These are phyloP conservation scores for Tachysurus vachellii DNA, from an alignment of 2,113 vertebrate genomes.

Conservation along the genomic window DNA sequence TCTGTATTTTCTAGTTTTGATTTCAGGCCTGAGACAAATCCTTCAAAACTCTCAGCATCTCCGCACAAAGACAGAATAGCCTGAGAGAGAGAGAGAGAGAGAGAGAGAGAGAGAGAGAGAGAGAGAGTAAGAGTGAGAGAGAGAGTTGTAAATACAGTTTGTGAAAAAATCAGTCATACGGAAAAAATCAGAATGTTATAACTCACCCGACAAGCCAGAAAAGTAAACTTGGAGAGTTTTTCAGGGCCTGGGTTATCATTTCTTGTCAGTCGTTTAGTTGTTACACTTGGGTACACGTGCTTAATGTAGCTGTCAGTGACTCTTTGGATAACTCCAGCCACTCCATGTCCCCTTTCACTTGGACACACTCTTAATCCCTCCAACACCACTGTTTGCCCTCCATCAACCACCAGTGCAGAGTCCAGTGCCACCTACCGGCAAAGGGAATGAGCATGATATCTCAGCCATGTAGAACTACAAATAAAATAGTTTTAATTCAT, in stretches of 20 bases:
- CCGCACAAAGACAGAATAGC: conserved; percentile 46
- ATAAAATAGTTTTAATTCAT: not conserved
- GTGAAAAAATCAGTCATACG: not conserved
- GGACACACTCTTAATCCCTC: conserved; percentile 59
- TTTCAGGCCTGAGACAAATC: conserved; percentile 48
- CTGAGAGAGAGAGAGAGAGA: conserved; percentile 24
- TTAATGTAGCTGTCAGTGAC: conserved; percentile 51
- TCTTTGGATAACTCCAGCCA: conserved; percentile 57
- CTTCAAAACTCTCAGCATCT: conserved; percentile 37
- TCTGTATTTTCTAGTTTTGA: conserved; percentile 42
- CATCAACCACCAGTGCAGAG: conserved; percentile 58
- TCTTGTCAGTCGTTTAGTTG: conserved; percentile 48
- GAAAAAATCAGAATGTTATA: not conserved
- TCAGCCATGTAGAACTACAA: not conserved
- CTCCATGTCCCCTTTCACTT: conserved; percentile 53
- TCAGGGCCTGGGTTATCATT: conserved; percentile 48
- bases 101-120: not conserved
- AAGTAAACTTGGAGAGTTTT: conserved; percentile 49
- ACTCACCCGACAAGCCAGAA: conserved; percentile 52
- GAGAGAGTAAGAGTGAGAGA: not conserved
- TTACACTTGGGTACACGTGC: conserved; percentile 51
- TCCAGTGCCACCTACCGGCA: conserved; percentile 58
- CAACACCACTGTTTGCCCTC: conserved; percentile 54
- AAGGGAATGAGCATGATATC: not conserved
- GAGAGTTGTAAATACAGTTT: not conserved